phyloP scores from a whole-genome alignment of 2,797 vertebrate species.

The Hoplostethus atlanticus region DNA sequence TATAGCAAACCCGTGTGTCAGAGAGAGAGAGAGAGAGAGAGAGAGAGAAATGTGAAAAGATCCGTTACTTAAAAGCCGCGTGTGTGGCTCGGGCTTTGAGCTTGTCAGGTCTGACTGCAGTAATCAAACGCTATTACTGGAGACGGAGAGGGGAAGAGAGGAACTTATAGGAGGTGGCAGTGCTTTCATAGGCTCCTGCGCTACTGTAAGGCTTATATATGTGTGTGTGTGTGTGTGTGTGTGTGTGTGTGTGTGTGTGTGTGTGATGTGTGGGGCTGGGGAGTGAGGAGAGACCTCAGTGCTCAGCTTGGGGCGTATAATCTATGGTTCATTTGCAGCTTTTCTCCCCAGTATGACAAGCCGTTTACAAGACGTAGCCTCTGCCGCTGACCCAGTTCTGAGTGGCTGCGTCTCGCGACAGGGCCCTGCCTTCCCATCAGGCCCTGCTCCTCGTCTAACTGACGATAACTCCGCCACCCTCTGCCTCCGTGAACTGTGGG shows the following conservation, averaged over 20 bases:
- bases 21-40: constrained; percentile 50
- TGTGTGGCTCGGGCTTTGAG: constrained; percentile 67
- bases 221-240: constrained; percentile 45
- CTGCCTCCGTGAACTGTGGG: constrained; percentile 87
- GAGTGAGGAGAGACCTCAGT: constrained; percentile 75
- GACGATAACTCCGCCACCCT: constrained; percentile 86
- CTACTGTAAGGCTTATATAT: constrained; percentile 54
- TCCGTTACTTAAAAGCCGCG: constrained; percentile 66
- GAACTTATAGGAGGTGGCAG: constrained; percentile 70
- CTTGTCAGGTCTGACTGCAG: constrained; percentile 77
- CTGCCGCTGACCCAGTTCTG: constrained; percentile 87
- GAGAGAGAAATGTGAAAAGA: constrained; percentile 62
- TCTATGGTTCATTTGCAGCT: constrained; percentile 86
- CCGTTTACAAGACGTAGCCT: constrained; percentile 85
- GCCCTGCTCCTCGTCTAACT: constrained; percentile 83
- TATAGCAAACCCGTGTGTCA: constrained; percentile 60
- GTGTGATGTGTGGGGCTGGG: constrained; percentile 60
- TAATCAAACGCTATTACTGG: constrained; percentile 81
- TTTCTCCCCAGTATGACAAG: constrained; percentile 84
- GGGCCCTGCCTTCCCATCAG: constrained; percentile 84
- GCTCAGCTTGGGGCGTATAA: constrained; percentile 82
- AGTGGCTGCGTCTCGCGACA: constrained; percentile 83
- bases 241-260: constrained; percentile 35
- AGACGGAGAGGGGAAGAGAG: constrained; percentile 62
- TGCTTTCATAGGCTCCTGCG: constrained; percentile 59